These are phyloP conservation scores for Microcebus lehilahytsara DNA, from an alignment of 2,113 vertebrate genomes.

Conservation along the genomic window DNA sequence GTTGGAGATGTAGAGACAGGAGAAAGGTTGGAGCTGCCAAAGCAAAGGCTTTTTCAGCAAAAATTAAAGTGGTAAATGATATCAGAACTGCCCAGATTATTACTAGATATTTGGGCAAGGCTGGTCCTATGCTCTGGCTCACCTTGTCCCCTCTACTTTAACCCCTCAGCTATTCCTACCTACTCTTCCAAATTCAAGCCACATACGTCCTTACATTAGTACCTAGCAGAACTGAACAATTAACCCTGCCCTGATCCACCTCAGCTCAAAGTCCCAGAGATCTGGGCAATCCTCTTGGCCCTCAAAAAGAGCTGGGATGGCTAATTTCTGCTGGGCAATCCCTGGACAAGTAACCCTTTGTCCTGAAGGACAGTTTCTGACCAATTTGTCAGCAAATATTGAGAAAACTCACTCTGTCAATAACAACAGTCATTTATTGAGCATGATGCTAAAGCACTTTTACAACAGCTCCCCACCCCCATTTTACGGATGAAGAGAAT, in stretches of 20 bases:
- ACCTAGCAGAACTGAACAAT: background rate
- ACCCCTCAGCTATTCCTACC: background rate
- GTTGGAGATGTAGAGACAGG: background rate
- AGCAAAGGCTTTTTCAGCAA: background rate
- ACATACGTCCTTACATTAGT: background rate
- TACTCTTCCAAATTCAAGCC: background rate
- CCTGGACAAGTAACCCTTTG: background rate
- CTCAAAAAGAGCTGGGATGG: background rate
- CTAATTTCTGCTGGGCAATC: background rate
- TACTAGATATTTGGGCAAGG: background rate
- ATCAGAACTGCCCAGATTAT: background rate
- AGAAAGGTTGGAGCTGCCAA: background rate
- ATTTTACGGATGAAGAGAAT: constrained; percentile 3
- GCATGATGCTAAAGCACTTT: background rate
- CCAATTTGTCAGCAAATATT: background rate
- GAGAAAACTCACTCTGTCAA: constrained; percentile 9
- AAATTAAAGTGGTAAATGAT: background rate
- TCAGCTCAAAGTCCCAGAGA: background rate
- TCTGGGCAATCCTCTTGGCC: background rate
- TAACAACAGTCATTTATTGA: background rate
- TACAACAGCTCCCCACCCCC: background rate
- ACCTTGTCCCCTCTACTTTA: background rate
- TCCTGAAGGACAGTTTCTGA: constrained; percentile 5
- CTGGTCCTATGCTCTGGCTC: background rate
- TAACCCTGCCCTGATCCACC: background rate